Evolutionary conservation across 2,113 vertebrate species (phyloP), one percentile per base, ranked within the genome.

Genomic region (Calypte anna): DNA sequence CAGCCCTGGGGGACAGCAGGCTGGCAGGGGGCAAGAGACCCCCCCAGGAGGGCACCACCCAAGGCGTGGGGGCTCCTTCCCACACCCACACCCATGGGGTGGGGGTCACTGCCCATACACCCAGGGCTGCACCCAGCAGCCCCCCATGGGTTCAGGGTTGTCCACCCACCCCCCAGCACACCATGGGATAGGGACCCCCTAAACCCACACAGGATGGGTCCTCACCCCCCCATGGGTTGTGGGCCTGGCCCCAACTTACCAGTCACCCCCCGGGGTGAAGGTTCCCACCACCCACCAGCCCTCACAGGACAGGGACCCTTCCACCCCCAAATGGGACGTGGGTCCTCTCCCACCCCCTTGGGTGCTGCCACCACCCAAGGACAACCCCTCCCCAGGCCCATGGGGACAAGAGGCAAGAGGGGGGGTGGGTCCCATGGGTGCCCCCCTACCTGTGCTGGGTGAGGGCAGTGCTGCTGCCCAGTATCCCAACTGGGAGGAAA

Each of bases 381-480:
- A 12, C 36, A 85, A 28, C 50, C 36, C 23, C 3, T 14, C 23
- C 33, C 30, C 43, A 61, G 50, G 7, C 6, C 36, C 55, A 59
- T 19, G 46, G 44, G 43, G 69, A 30, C 36, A 23, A 3, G 7
- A 16, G 53, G 8, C 36, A 18, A 24, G n/a, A 24, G 18, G 38
- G 59, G 30, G 57, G 5, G 43, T 33, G 33, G 64, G 43, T 44
- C 21, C n/a, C 66, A n/a, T 3, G 40, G 59, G 20, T 30, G 46
- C 33, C 61, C 61, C 51, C 96, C 95, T 81, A 98, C 98, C 98
- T 97, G 99, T 97, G 78, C 97, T 97, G 59, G 98, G 98, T 12
- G 98, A 98, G 18, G 98, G 98, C 85, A 99, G 98, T 31, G 99
- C 99, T 2, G 99, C 99, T 4, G 98, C 97, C 99, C 99, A 99